A percentile compares a stretch with the other conserved stretches of the same genome.
These are phyloP conservation scores for Pararge aegeria DNA, from an alignment of 1,140 invertebrate species.

Conservation along the genomic window DNA sequence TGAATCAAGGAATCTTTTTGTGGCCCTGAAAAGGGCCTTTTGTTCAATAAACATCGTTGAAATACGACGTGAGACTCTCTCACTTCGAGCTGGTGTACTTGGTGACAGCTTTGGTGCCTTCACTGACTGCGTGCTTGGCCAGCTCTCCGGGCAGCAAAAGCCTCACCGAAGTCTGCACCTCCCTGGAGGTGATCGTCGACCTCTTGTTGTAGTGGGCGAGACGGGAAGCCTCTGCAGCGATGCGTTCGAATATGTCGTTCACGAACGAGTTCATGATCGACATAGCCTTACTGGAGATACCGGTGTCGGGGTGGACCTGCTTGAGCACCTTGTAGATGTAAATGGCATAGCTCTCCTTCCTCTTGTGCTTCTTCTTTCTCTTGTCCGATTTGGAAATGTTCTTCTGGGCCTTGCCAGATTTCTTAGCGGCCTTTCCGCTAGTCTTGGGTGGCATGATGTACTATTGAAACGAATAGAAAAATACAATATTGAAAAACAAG, in stretches of 20 bases:
- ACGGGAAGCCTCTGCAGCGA: constrained; percentile 84
- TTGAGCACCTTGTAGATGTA: background rate
- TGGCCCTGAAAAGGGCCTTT: constrained; percentile 1
- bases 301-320: constrained; percentile 72
- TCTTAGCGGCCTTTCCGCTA: constrained; percentile 31
- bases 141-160: constrained; percentile 39
- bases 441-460: constrained; percentile 24
- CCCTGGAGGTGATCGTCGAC: constrained; percentile 80
- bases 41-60: background rate
- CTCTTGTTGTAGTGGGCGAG: constrained; percentile 87
- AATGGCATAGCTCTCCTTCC: constrained; percentile 40
- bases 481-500: background rate
- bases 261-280: constrained; percentile 84
- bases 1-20: background rate
- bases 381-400: constrained; percentile 31
- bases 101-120: constrained; percentile 38
- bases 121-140: background rate
- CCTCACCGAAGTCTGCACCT: constrained; percentile 80
- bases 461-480: background rate
- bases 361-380: constrained; percentile 3
- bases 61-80: background rate
- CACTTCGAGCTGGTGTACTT: constrained; percentile 39
- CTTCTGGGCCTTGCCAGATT: constrained; percentile 34
- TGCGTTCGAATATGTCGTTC: constrained; percentile 84
- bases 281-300: constrained; percentile 83